Evolutionary conservation across 2,888 invertebrate genomes (phyloP).

Genomic region (Ennomos fuscantarius): DNA sequence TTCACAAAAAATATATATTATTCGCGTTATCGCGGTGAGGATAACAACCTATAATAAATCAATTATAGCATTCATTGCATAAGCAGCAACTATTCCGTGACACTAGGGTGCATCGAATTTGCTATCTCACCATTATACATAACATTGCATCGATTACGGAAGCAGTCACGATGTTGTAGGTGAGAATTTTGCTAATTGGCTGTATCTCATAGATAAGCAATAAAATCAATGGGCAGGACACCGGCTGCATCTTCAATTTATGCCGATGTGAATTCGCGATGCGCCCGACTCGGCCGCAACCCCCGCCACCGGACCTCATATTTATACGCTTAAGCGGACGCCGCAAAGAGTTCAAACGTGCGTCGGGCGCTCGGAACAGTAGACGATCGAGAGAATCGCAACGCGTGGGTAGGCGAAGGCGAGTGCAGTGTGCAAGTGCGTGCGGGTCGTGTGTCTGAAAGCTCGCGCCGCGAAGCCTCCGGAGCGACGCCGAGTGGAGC

Average conservation of each 20-base stretch:
- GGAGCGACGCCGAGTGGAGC: constrained; percentile 50
- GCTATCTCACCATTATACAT: constrained; percentile 56
- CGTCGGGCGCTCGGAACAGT: constrained; percentile 81
- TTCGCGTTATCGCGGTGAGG: neutral
- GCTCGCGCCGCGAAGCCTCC: constrained; percentile 83
- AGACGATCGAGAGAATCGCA: constrained; percentile 82
- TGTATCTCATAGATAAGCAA: constrained; percentile 77
- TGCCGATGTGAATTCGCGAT: constrained; percentile 81
- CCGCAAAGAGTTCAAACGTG: constrained; percentile 83
- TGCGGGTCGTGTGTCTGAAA: constrained; percentile 82
- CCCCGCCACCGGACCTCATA: constrained; percentile 83
- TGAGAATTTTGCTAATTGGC: constrained; percentile 79
- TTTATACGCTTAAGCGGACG: constrained; percentile 83
- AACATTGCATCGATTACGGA: constrained; percentile 65
- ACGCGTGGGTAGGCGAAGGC: constrained; percentile 80
- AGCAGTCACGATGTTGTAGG: constrained; percentile 67
- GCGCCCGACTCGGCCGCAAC: constrained; percentile 77
- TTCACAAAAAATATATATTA: neutral
- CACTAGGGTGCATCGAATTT: constrained; percentile 46
- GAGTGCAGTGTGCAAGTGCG: constrained; percentile 85
- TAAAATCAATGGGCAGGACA: constrained; percentile 82
- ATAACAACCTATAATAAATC: constrained; percentile 17
- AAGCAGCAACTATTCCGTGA: constrained; percentile 29
- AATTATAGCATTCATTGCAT: constrained; percentile 24
- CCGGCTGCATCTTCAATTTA: constrained; percentile 81